phyloP scores from a whole-genome alignment of 2,797 vertebrate species.

The Halcyon smyrnensis region DNA sequence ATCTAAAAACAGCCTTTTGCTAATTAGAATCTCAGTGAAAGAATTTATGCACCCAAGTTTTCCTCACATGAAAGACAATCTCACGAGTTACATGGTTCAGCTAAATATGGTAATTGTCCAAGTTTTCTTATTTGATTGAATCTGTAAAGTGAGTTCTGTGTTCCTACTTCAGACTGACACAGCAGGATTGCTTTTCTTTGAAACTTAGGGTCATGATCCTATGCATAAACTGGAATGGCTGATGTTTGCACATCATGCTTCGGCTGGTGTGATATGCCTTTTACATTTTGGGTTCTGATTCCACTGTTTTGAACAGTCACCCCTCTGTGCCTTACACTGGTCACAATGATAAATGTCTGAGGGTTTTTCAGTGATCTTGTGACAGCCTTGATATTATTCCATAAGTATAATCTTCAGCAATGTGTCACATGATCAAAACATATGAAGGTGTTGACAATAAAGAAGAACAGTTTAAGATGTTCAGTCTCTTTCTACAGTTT shows the following conservation, averaged over 20 bases:
- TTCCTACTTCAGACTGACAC: neutral
- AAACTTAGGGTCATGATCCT: neutral
- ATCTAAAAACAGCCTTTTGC: neutral
- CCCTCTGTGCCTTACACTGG: neutral
- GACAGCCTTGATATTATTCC: neutral
- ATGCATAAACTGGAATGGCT: neutral
- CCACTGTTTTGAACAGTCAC: neutral
- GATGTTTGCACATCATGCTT: fast-evolving
- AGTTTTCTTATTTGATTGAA: neutral
- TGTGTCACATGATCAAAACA: neutral
- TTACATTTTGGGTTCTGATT: neutral
- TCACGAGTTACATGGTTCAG: neutral
- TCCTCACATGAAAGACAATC: neutral
- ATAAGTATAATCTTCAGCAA: fast-evolving
- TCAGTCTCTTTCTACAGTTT: neutral
- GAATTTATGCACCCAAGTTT: neutral
- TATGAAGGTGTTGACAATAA: neutral
- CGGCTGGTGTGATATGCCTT: neutral
- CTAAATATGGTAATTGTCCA: neutral
- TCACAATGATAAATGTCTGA: neutral
- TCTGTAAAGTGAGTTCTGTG: neutral
- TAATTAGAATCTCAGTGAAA: neutral
- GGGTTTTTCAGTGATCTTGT: neutral
- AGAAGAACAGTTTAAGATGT: neutral
- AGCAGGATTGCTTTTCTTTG: neutral